A percentile compares a stretch with the other conserved stretches of the same genome.
phyloP scores from a whole-genome alignment of 2,888 invertebrate species.

The Drosophila rellima region DNA sequence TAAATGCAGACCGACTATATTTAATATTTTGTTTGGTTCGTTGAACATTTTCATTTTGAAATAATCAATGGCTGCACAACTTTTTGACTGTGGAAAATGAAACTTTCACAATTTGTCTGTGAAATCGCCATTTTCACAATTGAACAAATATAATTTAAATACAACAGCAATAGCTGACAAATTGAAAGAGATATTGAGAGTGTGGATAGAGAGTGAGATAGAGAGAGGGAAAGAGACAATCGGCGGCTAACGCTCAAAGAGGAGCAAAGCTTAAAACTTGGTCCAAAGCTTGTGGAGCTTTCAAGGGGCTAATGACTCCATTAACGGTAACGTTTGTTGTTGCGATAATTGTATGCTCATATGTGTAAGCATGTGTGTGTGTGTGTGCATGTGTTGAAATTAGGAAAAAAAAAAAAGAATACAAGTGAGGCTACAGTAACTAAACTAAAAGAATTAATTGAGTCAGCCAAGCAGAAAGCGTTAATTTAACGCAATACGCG shows the following conservation, averaged over 20 bases:
- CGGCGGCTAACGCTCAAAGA: constrained; percentile 7
- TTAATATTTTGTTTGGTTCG: not conserved
- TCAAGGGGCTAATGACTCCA: constrained; percentile 65
- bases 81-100: constrained; percentile 41
- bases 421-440: constrained; percentile 48
- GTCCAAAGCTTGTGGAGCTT: constrained; percentile 43
- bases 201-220: constrained; percentile 5
- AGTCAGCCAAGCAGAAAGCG: constrained; percentile 78
- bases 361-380: constrained; percentile 1
- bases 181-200: constrained; percentile 8
- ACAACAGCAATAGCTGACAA: constrained; percentile 21
- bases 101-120: constrained; percentile 69
- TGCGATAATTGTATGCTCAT: constrained; percentile 37
- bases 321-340: constrained; percentile 47
- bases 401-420: constrained; percentile 51
- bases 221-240: constrained; percentile 4
- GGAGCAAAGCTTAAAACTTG: constrained; percentile 43
- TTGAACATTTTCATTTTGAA: constrained; percentile 4
- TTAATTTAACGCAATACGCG: constrained; percentile 66
- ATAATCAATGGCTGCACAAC: constrained; percentile 19
- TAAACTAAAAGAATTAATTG: constrained; percentile 75
- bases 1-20: not conserved
- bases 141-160: constrained; percentile 60
- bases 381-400: constrained; percentile 39
- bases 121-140: constrained; percentile 62